phyloP scores from a whole-genome alignment of 2,797 vertebrate genomes.

The Cossypha polioptera region DNA sequence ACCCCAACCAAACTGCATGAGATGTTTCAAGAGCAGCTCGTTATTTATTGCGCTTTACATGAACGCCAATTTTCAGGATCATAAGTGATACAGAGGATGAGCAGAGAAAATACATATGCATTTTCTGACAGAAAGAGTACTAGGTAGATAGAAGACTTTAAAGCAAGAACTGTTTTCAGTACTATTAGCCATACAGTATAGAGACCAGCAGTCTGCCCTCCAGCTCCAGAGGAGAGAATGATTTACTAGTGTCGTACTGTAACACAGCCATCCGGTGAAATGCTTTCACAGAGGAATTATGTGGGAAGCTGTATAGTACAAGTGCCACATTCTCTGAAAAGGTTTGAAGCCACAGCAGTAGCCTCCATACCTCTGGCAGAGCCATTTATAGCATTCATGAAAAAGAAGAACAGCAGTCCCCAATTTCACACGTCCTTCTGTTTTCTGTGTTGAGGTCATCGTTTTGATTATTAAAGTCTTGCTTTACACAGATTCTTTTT shows the following conservation, averaged over 20 bases:
- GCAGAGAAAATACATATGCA: constrained; percentile 33
- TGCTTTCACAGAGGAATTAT: neutral
- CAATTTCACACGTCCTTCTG: neutral
- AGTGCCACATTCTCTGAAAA: neutral
- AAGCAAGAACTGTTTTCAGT: neutral
- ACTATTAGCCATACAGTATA: neutral
- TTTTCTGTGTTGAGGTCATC: neutral
- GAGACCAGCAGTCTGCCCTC: neutral
- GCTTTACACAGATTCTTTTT: neutral
- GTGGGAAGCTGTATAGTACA: neutral
- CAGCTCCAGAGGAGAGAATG: neutral
- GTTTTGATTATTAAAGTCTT: neutral
- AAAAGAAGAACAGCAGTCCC: neutral
- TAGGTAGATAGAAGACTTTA: neutral
- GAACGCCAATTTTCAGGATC: constrained; percentile 51
- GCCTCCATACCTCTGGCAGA: neutral
- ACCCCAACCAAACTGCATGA: neutral
- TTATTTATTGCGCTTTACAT: constrained; percentile 46
- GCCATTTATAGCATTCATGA: neutral
- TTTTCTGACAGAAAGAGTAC: constrained; percentile 21
- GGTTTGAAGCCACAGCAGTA: neutral
- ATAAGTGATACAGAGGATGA: constrained; percentile 23
- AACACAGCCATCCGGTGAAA: neutral
- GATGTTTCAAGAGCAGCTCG: constrained; percentile 24
- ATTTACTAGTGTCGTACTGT: neutral